phyloP scores from a whole-genome alignment of 2,797 vertebrate species.

The Cyprinodon diabolis region DNA sequence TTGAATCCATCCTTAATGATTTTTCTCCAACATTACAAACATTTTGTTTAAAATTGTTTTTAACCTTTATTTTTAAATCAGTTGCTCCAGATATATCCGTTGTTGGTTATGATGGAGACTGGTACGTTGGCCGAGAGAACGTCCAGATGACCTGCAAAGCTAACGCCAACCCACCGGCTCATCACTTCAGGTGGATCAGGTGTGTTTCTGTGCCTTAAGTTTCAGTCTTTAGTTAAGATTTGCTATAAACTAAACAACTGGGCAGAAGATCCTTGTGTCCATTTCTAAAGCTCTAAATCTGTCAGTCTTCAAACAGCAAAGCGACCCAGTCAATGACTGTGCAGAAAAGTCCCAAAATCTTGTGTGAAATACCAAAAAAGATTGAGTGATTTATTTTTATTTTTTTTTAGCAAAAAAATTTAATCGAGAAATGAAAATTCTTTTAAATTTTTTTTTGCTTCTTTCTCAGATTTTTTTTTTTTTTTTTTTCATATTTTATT shows the following conservation, averaged over 20 bases:
- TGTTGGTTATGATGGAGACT: constrained; percentile 95
- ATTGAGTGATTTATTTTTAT: too few relatives aligned
- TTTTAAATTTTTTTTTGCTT: too few relatives aligned
- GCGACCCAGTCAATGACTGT: too few relatives aligned
- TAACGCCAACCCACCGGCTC: constrained; percentile 93
- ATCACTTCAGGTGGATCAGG: constrained; percentile 95
- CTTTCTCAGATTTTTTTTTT: too few relatives aligned
- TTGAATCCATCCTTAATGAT: background rate
- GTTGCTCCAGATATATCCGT: constrained; percentile 95
- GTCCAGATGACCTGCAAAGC: constrained; percentile 95
- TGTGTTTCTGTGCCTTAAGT: constrained; percentile 56
- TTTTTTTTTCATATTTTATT: too few relatives aligned
- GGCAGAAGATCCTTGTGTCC: too few relatives aligned
- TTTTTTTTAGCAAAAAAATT: too few relatives aligned
- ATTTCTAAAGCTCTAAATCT: too few relatives aligned
- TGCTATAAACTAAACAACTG: background rate
- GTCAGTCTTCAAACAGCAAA: too few relatives aligned
- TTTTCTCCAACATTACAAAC: background rate
- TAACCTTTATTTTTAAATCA: constrained; percentile 55
- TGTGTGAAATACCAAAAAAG: too few relatives aligned
- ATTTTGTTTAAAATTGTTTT: background rate
- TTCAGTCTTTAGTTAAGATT: background rate
- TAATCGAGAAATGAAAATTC: too few relatives aligned
- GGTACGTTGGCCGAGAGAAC: constrained; percentile 91
- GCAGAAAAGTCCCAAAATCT: too few relatives aligned